Conservation (phyloP, 2,888 invertebrate species). For the Epinotia brunnichana region DNA sequence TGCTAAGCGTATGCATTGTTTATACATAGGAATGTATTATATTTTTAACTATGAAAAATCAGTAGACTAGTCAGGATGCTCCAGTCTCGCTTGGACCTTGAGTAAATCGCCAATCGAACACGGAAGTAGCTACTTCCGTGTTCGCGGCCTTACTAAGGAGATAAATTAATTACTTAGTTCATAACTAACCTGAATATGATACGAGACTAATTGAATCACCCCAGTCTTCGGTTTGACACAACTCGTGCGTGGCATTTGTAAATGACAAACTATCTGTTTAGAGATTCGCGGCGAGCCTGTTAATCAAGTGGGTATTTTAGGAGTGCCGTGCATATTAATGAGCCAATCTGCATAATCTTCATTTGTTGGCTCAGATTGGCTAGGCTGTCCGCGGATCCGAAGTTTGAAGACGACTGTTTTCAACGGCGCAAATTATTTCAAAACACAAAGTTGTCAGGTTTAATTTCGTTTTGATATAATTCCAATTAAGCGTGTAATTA, state of each 20-base stretch:
- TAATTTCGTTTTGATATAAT: slow-evolving; percentile 40
- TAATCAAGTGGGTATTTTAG: slow-evolving; percentile 48
- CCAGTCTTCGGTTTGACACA: slow-evolving; percentile 34
- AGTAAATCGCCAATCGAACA: too few species aligned
- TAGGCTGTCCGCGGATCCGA: slow-evolving; percentile 35
- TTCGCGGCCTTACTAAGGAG: background rate
- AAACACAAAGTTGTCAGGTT: slow-evolving; percentile 42
- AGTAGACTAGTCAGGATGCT: too few species aligned
- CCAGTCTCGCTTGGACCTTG: background rate
- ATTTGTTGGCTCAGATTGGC: slow-evolving; percentile 48
- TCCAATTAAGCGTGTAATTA: slow-evolving; percentile 37
- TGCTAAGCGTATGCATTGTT: too few species aligned
- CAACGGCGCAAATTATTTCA: slow-evolving; percentile 42
- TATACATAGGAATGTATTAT: too few species aligned
- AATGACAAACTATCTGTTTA: slow-evolving; percentile 43
- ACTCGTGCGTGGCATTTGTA: slow-evolving; percentile 39
- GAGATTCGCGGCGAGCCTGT: slow-evolving; percentile 40
- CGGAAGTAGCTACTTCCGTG: slow-evolving; percentile 6
- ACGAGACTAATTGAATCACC: slow-evolving; percentile 32
- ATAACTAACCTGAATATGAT: slow-evolving; percentile 34
- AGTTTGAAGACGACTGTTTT: slow-evolving; percentile 40
- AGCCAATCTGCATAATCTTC: slow-evolving; percentile 51
- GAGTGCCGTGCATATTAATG: slow-evolving; percentile 48
- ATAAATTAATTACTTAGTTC: slow-evolving; percentile 23
- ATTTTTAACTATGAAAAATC: too few species aligned